A percentile compares a stretch with the other conserved stretches of the same genome.
These are phyloP conservation scores for Erebia aethiops DNA, from an alignment of 2,888 invertebrate genomes.

Conservation along the genomic window DNA sequence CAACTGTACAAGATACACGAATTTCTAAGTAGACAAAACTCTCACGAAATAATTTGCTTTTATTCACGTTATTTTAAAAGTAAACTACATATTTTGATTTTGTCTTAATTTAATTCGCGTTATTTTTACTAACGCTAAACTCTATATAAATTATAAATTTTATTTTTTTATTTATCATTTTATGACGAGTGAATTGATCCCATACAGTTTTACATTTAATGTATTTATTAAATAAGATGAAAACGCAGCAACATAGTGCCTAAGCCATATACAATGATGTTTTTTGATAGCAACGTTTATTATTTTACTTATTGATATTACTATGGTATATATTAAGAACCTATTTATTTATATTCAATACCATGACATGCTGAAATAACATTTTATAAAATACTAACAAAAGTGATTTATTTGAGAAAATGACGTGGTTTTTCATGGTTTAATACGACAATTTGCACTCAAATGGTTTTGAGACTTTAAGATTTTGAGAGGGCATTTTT, in stretches of 20 bases:
- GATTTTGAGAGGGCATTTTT: neutral
- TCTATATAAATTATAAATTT: neutral
- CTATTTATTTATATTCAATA: conserved; percentile 39
- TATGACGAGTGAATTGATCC: conserved; percentile 31
- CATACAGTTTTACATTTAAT: conserved; percentile 16
- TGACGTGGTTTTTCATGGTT: neutral
- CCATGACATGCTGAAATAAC: conserved; percentile 37
- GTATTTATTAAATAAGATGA: conserved; percentile 23
- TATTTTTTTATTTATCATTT: conserved; percentile 6
- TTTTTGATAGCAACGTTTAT: conserved; percentile 34
- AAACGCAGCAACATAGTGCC: conserved; percentile 40
- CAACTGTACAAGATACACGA: neutral
- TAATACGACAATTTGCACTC: neutral
- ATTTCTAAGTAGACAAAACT: neutral
- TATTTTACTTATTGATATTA: conserved; percentile 25
- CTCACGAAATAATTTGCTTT: neutral
- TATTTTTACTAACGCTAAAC: neutral
- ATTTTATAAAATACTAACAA: conserved; percentile 1
- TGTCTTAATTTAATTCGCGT: neutral
- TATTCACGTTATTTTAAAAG: neutral
- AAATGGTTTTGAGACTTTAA: neutral
- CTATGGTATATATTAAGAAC: conserved; percentile 25
- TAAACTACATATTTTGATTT: neutral
- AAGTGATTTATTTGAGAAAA: too few relatives aligned
- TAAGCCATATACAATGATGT: conserved; percentile 37